phyloP scores from a whole-genome alignment of 2,797 vertebrate species.

The Acanthiza pusilla region DNA sequence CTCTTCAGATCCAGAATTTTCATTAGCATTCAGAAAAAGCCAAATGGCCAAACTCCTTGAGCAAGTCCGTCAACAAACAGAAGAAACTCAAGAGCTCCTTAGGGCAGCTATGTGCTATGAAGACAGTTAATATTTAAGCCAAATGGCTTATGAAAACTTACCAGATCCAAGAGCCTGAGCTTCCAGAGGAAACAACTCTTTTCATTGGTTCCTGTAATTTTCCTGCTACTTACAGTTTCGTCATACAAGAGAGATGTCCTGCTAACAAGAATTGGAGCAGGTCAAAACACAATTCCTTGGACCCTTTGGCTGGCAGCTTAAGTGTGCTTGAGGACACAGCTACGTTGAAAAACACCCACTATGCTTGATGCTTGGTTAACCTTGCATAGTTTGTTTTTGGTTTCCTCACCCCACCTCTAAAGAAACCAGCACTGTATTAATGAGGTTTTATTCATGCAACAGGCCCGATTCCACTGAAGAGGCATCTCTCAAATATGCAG shows the following conservation, averaged over 20 bases:
- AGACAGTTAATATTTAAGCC: conserved; percentile 21
- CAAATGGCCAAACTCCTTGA: conserved; percentile 58
- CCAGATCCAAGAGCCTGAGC: neutral
- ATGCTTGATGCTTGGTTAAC: neutral
- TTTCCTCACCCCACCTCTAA: neutral
- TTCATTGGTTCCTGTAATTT: neutral
- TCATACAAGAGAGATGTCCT: neutral
- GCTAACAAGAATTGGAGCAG: neutral
- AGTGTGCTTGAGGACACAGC: neutral
- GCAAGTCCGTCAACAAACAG: conserved; percentile 62
- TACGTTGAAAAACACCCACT: neutral
- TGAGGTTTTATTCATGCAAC: neutral
- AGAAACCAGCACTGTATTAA: neutral
- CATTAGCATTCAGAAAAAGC: conserved; percentile 42
- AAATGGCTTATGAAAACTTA: neutral
- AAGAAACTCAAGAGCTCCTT: conserved; percentile 69
- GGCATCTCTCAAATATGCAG: neutral
- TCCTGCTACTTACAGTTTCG: neutral
- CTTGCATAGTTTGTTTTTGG: neutral
- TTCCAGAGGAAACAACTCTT: neutral
- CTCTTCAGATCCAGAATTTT: conserved; percentile 67
- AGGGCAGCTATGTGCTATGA: conserved; percentile 19
- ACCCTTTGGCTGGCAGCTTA: neutral
- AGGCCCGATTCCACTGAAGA: neutral
- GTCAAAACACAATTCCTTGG: neutral